These are phyloP conservation scores for Cephus nigrinus DNA, from an alignment of 2,888 invertebrate genomes.

Conservation along the genomic window DNA sequence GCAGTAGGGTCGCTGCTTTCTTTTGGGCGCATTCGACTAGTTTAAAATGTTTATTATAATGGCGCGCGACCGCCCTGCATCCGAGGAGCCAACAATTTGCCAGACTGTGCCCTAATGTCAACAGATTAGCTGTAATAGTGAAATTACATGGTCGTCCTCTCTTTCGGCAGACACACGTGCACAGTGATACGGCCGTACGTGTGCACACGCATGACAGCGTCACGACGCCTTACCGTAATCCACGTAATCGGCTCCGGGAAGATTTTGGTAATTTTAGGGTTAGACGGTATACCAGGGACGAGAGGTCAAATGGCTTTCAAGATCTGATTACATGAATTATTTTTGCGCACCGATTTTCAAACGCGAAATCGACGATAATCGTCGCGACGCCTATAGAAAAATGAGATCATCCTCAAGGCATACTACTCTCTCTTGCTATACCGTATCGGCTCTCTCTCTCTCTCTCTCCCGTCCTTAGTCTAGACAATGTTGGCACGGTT, in stretches of 20 bases:
- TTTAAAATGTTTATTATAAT: conserved; percentile 63
- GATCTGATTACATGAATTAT: conserved; percentile 64
- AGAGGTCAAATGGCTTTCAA: conserved; percentile 58
- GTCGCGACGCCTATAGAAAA: conserved; percentile 10
- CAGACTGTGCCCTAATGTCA: conserved; percentile 59
- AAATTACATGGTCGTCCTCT: conserved; percentile 61
- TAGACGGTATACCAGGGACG: conserved; percentile 51
- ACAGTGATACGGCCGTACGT: background rate
- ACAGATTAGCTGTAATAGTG: conserved; percentile 66
- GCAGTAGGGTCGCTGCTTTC: conserved; percentile 7
- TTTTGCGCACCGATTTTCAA: conserved; percentile 48
- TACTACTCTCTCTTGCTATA: background rate
- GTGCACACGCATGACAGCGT: background rate
- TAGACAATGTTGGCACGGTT: background rate
- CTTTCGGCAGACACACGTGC: background rate
- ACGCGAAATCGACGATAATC: conserved; percentile 49
- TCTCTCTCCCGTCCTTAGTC: background rate
- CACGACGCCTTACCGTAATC: conserved; percentile 7
- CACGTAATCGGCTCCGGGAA: conserved; percentile 33
- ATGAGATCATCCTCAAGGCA: background rate
- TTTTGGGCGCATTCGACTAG: conserved; percentile 38
- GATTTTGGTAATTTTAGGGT: conserved; percentile 65
- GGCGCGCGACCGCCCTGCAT: conserved; percentile 34
- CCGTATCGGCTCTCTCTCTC: background rate
- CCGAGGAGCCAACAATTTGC: conserved; percentile 46